Conservation (phyloP, 2,797 vertebrate species). For the Lepus townsendii region DNA sequence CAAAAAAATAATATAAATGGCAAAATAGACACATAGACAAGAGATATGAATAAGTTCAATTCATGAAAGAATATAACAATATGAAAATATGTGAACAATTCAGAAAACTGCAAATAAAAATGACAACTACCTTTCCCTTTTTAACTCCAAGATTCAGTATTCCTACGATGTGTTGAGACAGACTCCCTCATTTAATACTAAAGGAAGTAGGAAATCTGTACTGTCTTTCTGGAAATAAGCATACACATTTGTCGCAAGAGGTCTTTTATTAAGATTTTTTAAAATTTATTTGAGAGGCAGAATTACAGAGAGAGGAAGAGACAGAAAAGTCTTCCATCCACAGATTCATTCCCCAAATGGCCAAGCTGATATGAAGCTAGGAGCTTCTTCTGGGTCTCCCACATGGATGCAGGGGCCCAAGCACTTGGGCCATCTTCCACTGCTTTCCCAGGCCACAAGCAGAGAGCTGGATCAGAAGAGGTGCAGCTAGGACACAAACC, state of each 20-base stretch:
- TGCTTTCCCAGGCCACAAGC: too few relatives aligned
- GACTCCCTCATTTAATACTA: background rate
- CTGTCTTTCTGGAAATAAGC: background rate
- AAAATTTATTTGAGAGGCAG: too few relatives aligned
- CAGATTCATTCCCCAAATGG: too few relatives aligned
- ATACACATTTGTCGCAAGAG: background rate
- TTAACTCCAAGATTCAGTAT: background rate
- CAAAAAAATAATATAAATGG: background rate
- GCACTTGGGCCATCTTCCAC: too few relatives aligned
- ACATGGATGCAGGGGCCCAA: too few relatives aligned
- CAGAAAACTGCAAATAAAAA: background rate
- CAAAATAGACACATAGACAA: background rate
- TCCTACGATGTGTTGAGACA: conserved; percentile 3
- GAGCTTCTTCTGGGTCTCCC: too few relatives aligned
- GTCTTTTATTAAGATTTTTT: too few relatives aligned
- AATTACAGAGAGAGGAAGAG: too few relatives aligned
- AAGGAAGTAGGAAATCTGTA: background rate
- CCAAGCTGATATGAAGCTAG: too few relatives aligned
- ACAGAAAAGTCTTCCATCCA: too few relatives aligned
- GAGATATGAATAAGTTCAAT: background rate
- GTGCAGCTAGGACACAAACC: too few relatives aligned
- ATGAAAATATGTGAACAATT: background rate
- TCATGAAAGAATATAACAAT: background rate
- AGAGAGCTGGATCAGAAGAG: too few relatives aligned
- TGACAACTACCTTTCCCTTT: background rate